These are phyloP conservation scores for Spialia ferax DNA, from an alignment of 2,888 invertebrate species.

Conservation along the genomic window DNA sequence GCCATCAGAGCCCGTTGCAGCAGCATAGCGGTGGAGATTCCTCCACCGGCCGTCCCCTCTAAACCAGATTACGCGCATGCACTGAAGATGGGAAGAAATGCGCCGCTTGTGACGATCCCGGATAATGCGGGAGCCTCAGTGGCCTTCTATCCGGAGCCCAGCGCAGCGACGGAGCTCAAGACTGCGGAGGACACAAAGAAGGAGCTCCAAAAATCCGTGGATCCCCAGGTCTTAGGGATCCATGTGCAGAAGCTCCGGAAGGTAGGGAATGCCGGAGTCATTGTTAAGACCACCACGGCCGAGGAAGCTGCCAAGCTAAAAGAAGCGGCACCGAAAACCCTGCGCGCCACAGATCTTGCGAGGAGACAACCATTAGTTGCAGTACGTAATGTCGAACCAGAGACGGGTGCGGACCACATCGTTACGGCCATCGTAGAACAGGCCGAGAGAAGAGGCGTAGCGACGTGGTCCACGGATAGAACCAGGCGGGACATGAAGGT, in stretches of 20 bases:
- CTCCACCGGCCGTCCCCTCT: no score
- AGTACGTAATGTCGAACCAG: neutral
- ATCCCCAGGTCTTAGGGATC: neutral
- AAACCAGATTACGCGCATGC: no score
- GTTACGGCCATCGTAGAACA: neutral
- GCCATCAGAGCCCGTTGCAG: no score
- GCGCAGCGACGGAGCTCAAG: no score
- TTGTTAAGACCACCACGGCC: slow-evolving; percentile 2
- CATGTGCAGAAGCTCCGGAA: slow-evolving; percentile 2
- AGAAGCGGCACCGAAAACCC: neutral
- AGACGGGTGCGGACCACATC: neutral
- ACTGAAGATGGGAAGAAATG: no score
- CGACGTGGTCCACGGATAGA: neutral
- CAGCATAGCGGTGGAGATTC: no score
- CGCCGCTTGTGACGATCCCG: no score
- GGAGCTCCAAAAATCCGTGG: no score
- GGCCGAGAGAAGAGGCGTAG: neutral
- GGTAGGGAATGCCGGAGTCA: slow-evolving; percentile 10
- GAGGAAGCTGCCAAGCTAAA: neutral
- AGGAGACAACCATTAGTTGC: neutral
- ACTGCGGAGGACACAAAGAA: no score
- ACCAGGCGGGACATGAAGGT: neutral
- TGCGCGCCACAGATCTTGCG: neutral
- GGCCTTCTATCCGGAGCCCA: no score
- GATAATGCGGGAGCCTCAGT: no score